Evolutionary conservation across 2,797 vertebrate species (phyloP), one percentile per base, ranked within the genome.

Genomic region (Centroberyx gerrardi): DNA sequence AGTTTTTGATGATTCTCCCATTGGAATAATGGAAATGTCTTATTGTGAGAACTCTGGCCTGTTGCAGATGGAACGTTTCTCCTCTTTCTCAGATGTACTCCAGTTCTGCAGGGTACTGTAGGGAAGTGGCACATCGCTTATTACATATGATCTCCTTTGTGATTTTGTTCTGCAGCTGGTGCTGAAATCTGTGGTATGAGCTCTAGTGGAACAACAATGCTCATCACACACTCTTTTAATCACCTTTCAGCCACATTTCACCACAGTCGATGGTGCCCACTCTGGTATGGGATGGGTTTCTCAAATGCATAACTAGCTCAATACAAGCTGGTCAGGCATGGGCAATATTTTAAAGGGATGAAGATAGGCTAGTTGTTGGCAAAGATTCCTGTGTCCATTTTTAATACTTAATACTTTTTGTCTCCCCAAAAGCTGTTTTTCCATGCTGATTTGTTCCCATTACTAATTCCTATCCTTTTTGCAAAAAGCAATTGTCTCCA

Each of bases 321-420:
- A 69, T 36, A 15, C 36, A 62, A 76, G 51, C 54, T 44, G 63
- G 29, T 72, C 22, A 36, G 10, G 67, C 29, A 31, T 49, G 52
- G 72, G 55, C 52, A 59, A 72, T 22, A 69, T n/a, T 44, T 44
- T 62, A 18, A 62, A 38, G 56, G 59, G 61, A 67, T 53, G 27
- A 40, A 68, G 49, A 63, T 27, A 22, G 22, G 22, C 22, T 22
- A 51, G 62, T 10, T 56, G 36, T 42, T 62, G 22, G 63, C 33
- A 44, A 75, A 55, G 80, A 80, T 84, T 82, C 31, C 9, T 72
- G 27, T 69, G 42, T 22, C 17, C 62, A 70, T 65, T 53, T 55
- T 61, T 28, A 51, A 27, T 14, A 14, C 9, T 8, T 8, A 27
- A 27, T 28, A 27, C 27, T n/a, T 17, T 27, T 17, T 38, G 2